A percentile compares a stretch with the other conserved stretches of the same genome.
Conservation (phyloP, 2,797 vertebrate species). For the Sebastes cheni region DNA sequence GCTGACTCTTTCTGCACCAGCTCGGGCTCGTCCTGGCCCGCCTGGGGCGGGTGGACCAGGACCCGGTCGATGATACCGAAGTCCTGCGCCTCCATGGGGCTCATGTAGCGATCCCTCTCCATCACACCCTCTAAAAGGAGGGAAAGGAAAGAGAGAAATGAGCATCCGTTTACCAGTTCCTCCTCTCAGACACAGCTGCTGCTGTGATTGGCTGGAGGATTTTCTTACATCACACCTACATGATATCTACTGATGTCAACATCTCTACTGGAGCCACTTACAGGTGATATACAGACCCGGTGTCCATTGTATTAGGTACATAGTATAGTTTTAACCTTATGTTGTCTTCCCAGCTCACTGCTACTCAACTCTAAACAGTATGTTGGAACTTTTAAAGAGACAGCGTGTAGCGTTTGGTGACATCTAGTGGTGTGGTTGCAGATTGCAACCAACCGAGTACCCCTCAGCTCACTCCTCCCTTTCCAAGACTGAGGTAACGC, state of each 20-base stretch:
- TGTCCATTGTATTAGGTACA: background rate
- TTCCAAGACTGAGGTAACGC: too few species aligned
- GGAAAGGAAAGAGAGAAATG: background rate
- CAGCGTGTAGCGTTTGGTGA: too few species aligned
- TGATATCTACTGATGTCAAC: background rate
- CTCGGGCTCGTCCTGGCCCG: slow-evolving; percentile 90
- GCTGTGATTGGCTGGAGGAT: background rate
- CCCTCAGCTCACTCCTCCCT: too few species aligned
- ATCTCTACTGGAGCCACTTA: background rate
- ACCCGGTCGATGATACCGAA: slow-evolving; percentile 93
- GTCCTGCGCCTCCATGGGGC: slow-evolving; percentile 93
- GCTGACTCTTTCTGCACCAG: slow-evolving; percentile 87
- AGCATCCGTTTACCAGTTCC: background rate
- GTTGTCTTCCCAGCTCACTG: background rate
- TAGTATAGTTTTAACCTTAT: background rate
- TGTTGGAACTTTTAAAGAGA: background rate
- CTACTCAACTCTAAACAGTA: background rate
- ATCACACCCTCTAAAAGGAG: slow-evolving; percentile 82
- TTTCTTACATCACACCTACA: background rate
- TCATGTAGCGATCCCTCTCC: slow-evolving; percentile 96
- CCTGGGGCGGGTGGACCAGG: slow-evolving; percentile 91
- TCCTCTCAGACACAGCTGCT: background rate
- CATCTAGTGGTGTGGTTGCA: too few species aligned
- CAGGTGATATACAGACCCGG: background rate
- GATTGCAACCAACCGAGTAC: too few species aligned